Conservation (phyloP, 30 jellyfish, hydroid and myxozoan species). For the Clytia hemisphaerica region DNA sequence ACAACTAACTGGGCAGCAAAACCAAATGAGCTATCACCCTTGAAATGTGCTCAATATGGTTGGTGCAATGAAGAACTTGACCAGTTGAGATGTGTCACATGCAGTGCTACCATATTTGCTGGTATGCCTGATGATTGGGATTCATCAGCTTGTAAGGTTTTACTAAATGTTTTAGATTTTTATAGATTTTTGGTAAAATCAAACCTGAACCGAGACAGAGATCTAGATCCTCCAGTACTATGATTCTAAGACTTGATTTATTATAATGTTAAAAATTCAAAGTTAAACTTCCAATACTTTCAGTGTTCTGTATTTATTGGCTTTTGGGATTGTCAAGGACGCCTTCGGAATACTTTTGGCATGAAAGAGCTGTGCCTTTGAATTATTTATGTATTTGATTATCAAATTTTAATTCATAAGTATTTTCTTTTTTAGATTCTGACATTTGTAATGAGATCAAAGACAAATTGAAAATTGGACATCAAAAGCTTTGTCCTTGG, state of each 20-base stretch:
- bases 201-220: no score
- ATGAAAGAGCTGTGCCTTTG: neutral
- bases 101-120: conserved; percentile 78
- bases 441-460: conserved; percentile 46
- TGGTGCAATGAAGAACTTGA: conserved; percentile 80
- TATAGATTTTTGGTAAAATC: no score
- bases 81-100: conserved; percentile 69
- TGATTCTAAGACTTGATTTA: no score
- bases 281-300: neutral
- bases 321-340: neutral
- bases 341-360: neutral
- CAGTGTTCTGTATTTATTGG: neutral
- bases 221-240: no score
- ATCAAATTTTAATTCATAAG: neutral
- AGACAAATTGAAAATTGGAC: conserved; percentile 64
- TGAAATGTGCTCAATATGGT: conserved; percentile 93
- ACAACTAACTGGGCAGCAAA: conserved; percentile 90
- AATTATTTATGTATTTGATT: no score
- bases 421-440: conserved; percentile 32
- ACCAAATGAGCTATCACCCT: conserved; percentile 84
- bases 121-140: conserved; percentile 95
- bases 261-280: no score
- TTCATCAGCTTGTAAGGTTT: conserved; percentile 64
- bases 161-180: neutral
- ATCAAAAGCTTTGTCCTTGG: conserved; percentile 93